Percentiles rank a stretch among this genome's conserved stretches.
phyloP scores from a whole-genome alignment of 1,140 invertebrate species.

The Leptinotarsa undecemlineata region DNA sequence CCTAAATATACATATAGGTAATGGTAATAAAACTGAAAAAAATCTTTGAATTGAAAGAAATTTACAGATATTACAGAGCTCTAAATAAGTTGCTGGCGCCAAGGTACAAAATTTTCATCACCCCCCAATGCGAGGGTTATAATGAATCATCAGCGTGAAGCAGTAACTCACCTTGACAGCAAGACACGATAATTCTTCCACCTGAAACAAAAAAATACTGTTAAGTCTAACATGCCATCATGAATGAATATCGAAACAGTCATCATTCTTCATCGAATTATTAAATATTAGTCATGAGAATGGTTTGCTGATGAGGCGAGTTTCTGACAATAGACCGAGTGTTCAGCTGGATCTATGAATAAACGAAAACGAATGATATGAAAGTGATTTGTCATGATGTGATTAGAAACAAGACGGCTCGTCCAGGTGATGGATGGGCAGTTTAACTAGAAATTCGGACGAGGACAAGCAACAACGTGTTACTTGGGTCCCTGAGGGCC shows the following conservation, averaged over 20 bases:
- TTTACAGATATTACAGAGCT: no score
- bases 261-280: background rate
- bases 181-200: background rate
- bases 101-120: no score
- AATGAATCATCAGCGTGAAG: no score
- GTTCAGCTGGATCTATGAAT: background rate
- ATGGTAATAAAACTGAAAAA: no score
- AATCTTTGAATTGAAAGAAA: no score
- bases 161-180: background rate
- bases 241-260: background rate
- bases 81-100: no score
- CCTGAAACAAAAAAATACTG: background rate
- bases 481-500: background rate
- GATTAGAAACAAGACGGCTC: background rate
- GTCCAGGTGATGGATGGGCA: background rate
- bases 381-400: conserved; percentile 1
- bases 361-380: conserved; percentile 1
- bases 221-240: background rate
- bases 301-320: background rate
- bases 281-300: background rate
- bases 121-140: no score
- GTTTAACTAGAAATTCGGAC: background rate
- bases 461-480: conserved; percentile 5
- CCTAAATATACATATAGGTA: no score
- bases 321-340: conserved; percentile 2